Percentiles rank a stretch among this genome's conserved stretches.
Evolutionary conservation across 2,888 invertebrate genomes (phyloP).

Genomic region (Macaria liturata): DNA sequence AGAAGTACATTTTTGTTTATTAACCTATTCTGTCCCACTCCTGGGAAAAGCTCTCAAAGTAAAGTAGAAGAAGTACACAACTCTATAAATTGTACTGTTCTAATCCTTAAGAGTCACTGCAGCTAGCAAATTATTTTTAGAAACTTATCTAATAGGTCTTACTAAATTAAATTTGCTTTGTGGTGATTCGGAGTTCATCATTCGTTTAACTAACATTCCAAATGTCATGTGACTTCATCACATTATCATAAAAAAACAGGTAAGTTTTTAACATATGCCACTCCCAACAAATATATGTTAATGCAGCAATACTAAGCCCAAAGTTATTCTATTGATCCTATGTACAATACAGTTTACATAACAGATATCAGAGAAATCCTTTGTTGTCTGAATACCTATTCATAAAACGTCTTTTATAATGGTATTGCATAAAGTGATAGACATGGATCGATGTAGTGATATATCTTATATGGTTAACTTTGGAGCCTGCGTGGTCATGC

Average conservation of each 20-base stretch:
- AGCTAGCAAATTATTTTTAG: too few relatives aligned
- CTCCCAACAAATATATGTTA: slow-evolving; percentile 59
- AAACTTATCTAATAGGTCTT: too few relatives aligned
- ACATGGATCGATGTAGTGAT: slow-evolving; percentile 20
- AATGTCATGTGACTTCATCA: slow-evolving; percentile 65
- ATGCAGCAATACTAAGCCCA: slow-evolving; percentile 54
- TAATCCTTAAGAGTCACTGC: too few relatives aligned
- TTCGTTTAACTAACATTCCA: slow-evolving; percentile 39
- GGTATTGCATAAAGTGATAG: slow-evolving; percentile 52
- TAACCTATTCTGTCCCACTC: too few relatives aligned
- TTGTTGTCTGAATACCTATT: slow-evolving; percentile 71
- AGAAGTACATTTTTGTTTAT: too few relatives aligned
- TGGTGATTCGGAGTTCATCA: slow-evolving; percentile 26
- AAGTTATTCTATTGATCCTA: slow-evolving; percentile 59
- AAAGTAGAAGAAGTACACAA: too few relatives aligned
- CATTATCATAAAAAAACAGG: slow-evolving; percentile 52
- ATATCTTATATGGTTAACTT: slow-evolving; percentile 11
- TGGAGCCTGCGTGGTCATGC: too few relatives aligned
- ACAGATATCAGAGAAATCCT: slow-evolving; percentile 66
- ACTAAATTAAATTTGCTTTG: too few relatives aligned
- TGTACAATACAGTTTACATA: slow-evolving; percentile 62
- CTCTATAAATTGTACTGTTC: too few relatives aligned
- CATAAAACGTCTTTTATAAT: slow-evolving; percentile 50
- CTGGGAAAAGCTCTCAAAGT: too few relatives aligned
- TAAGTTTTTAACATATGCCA: slow-evolving; percentile 40